These are phyloP conservation scores for Lemur catta DNA, from an alignment of 2,797 vertebrate genomes.

Conservation along the genomic window DNA sequence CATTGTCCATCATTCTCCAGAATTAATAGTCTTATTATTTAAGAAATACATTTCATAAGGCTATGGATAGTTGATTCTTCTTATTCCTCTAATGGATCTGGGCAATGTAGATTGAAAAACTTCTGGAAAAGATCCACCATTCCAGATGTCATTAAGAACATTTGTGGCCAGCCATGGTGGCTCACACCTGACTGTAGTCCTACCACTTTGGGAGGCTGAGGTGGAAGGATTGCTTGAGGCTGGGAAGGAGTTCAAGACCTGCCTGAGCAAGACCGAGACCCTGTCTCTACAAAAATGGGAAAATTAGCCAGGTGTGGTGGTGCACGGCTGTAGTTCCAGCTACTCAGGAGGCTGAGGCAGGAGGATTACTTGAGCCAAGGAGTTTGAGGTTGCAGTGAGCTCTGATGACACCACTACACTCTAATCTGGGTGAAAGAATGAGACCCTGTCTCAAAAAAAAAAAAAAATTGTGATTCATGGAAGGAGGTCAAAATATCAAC, in stretches of 20 bases:
- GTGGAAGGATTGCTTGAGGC: not conserved
- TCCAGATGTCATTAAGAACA: not conserved
- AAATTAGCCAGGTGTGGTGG: not conserved
- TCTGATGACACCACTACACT: not conserved
- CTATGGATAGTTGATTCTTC: not conserved
- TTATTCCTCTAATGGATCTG: not conserved
- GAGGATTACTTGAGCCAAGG: no score
- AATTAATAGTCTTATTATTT: not conserved
- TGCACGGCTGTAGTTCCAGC: not conserved
- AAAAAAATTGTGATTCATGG: not conserved
- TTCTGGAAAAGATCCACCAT: not conserved
- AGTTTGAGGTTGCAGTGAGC: not conserved
- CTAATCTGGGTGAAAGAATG: not conserved
- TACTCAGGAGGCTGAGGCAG: not conserved
- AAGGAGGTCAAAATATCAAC: not conserved
- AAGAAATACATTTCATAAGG: not conserved
- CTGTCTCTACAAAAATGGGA: not conserved
- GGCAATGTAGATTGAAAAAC: not conserved
- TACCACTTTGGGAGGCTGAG: no score
- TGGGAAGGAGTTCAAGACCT: not conserved
- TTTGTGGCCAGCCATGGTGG: not conserved
- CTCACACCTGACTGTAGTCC: no score
- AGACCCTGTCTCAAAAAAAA: not conserved
- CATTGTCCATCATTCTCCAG: not conserved
- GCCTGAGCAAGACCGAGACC: not conserved